Base-by-base conservation (phyloP, 2,113 vertebrate species). In the Uria aalge region DNA sequence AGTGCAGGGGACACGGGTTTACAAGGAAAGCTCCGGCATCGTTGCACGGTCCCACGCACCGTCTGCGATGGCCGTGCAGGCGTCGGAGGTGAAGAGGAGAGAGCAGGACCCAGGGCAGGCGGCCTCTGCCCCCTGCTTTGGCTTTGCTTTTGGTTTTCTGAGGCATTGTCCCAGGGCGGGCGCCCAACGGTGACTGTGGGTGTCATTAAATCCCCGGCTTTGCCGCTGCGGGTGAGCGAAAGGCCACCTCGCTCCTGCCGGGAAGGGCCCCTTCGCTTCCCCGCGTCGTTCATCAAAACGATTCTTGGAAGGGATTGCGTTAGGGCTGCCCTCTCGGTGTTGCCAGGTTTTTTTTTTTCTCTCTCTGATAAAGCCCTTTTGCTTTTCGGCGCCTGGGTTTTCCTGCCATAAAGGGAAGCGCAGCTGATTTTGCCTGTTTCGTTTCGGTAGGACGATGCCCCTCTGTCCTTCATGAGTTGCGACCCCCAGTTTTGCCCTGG, bases 1-100 rank as follows among this genome's bases (percentile, higher is more conserved):
- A 15, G 32, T 4, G 41, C 26, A 38, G 36, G 38, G 27, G 32
- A 52, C 8, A 1, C 0, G 2, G 20, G 7, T 40, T 36, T 48
- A 56, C 48, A 12, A 15, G 72, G 47, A 24, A 22, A 26, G 16
- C 48, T 22, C 23, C 8, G 36, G 7, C 15, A 3, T 21, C 5
- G 1, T 9, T 26, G 22, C 3, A 1, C 2, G 23, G 18, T 38
- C 27, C 24, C 34, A 2, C 2, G 57, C 38, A 11, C 56, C 0
- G 8, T 27, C 56, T 71, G 55, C 2, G 1, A 5, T 1, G 5
- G 24, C 21, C 0, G 8, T 34, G 48, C 56, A 12, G 56, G 64
- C 1, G 3, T 16, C 1, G 17, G 50, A 38, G 73, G 24, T 19
- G 69, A 23, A 5, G 29, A 29, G 36, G 64, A 30, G 43, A 10